These are phyloP conservation scores for Pollimyrus isidori DNA, from an alignment of 2,113 vertebrate genomes.

Conservation along the genomic window DNA sequence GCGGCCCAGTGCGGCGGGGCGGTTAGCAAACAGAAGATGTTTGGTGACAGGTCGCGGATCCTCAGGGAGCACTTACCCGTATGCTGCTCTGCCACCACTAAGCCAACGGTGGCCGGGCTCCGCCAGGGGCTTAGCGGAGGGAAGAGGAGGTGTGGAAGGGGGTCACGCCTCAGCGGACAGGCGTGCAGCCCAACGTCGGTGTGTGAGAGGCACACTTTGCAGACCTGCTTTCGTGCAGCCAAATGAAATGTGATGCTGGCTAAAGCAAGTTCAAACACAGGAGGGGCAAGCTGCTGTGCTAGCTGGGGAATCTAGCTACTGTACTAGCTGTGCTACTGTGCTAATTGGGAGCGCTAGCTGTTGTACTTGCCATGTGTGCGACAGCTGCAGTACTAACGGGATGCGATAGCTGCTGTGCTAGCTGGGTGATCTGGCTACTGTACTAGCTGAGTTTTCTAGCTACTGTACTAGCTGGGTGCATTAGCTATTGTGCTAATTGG, in stretches of 20 bases:
- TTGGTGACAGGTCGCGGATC: background rate
- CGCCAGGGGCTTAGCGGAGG: background rate
- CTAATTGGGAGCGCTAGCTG: background rate
- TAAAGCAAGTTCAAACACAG: background rate
- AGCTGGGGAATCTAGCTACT: background rate
- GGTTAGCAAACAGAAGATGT: slow-evolving; percentile 5
- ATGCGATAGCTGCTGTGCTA: background rate
- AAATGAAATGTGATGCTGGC: background rate
- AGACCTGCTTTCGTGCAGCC: background rate
- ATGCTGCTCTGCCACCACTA: background rate
- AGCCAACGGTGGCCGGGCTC: background rate
- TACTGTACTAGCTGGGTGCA: background rate
- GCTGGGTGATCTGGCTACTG: background rate
- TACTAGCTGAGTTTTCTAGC: background rate
- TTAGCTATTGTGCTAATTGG: background rate
- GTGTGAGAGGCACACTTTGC: background rate
- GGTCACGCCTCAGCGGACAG: background rate
- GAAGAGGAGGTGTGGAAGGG: background rate
- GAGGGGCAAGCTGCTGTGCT: background rate
- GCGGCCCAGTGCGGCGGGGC: background rate
- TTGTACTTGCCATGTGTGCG: background rate
- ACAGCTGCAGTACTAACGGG: background rate
- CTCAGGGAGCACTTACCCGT: background rate
- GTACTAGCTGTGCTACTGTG: background rate
- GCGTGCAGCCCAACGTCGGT: background rate